phyloP scores from a whole-genome alignment of 2,888 invertebrate genomes.

The Nemotelus nigrinus region DNA sequence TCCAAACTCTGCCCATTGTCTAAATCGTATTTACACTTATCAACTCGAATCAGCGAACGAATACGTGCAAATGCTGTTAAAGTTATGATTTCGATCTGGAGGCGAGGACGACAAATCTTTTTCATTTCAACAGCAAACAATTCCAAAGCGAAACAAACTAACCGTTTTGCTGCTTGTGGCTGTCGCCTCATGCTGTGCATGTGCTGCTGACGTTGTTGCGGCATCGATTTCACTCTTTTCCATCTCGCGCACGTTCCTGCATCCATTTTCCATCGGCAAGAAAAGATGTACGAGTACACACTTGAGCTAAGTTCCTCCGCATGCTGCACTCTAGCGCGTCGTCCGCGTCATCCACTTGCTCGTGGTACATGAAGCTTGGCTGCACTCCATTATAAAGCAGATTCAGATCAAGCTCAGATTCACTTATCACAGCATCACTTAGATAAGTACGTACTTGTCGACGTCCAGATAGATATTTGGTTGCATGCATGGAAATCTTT shows the following conservation, averaged over 20 bases:
- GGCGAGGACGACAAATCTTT: conserved; percentile 23
- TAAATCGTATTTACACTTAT: no score
- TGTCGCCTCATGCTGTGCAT: background rate
- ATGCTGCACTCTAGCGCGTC: background rate
- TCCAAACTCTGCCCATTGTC: background rate
- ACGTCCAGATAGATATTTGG: conserved; percentile 34
- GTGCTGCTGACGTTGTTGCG: background rate
- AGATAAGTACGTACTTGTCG: conserved; percentile 21
- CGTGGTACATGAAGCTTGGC: conserved; percentile 23
- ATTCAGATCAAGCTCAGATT: conserved; percentile 17
- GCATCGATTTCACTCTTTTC: conserved; percentile 43
- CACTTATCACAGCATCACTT: conserved; percentile 40
- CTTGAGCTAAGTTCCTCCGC: background rate
- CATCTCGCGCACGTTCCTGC: background rate
- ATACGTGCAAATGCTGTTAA: conserved; percentile 41
- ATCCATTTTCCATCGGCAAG: background rate
- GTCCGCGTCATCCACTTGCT: background rate
- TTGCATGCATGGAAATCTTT: conserved; percentile 12
- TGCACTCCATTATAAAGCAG: conserved; percentile 20
- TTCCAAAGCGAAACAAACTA: background rate
- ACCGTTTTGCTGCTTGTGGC: conserved; percentile 10
- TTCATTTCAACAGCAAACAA: background rate
- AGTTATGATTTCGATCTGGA: conserved; percentile 23
- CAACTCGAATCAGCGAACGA: background rate
- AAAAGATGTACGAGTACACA: background rate